Conservation (phyloP, 2,113 vertebrate genomes). For the Paradisaea rubra region DNA sequence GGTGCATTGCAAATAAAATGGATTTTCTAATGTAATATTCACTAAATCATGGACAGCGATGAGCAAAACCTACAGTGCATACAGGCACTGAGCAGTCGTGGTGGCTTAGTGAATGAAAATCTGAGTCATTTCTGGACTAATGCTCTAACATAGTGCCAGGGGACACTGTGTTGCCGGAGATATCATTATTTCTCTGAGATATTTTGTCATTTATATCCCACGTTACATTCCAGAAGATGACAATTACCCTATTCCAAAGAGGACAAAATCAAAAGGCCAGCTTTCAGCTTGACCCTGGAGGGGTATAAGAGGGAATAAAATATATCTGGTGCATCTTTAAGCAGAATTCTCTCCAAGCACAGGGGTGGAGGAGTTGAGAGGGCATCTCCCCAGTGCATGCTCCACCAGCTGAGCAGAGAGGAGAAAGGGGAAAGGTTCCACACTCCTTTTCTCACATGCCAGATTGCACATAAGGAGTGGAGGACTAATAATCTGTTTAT, state of each 20-base stretch:
- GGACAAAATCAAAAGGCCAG: constrained; percentile 22
- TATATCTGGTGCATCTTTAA: not conserved
- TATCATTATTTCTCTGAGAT: constrained; percentile 49
- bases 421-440: not conserved
- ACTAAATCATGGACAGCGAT: not conserved
- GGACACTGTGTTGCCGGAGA: constrained; percentile 52
- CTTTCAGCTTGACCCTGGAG: constrained; percentile 24
- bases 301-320: not conserved
- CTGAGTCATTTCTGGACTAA: constrained; percentile 40
- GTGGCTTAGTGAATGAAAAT: not conserved
- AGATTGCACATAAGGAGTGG: not conserved
- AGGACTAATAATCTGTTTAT: not conserved
- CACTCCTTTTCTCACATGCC: not conserved
- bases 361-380: not conserved
- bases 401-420: not conserved
- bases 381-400: not conserved
- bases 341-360: not conserved
- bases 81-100: not conserved
- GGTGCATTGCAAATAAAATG: not conserved
- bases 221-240: not conserved
- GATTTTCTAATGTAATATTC: not conserved
- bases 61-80: not conserved
- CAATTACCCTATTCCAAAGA: constrained; percentile 22
- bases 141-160: constrained; percentile 6
- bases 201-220: constrained; percentile 29